Evolutionary conservation across 2,113 vertebrate genomes (phyloP), one percentile per base, ranked within the genome.

Genomic region (Oncorhynchus clarkii): DNA sequence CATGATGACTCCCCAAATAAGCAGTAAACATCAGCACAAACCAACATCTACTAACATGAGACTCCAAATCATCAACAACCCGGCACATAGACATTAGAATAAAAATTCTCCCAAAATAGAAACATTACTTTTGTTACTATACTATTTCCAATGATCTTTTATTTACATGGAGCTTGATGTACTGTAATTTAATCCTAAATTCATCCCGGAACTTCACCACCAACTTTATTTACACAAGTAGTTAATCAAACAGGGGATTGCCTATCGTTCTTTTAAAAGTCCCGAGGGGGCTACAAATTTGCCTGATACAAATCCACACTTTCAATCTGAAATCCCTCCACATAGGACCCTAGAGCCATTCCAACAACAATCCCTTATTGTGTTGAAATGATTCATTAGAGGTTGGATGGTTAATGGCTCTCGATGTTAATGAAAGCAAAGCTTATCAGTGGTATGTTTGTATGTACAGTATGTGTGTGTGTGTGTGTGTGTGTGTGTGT

Each of bases 291-390:
- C 64, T 13, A 11, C 1, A 12, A 20, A 31, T 20, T 2, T 29
- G 29, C 66, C 29, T 39, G 29, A 18, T 29, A 67, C 3, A 5
- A 18, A 20, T 34, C 27, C 16, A 34, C 29, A 7, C 27, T 16
- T 29, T 31, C 14, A 54, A 20, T 67, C 13, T 67, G 69, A 75
- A 66, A 75, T 75, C 24, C 48, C 65, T 68, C 62, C n/a, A 48
- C 24, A 76, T 2, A 76, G 60, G 18, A 34, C 13, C 70, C 39
- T 49, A 7, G 12, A 68, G 45, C 68, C 26, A 64, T 76, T n/a
- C 39, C 70, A 66, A 13, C 24, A 9, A 66, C 64, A 26, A 13
- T 12, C 7, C 11, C 27, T 13, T 29, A 13, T 26, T 7, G 24
- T 26, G 22, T 24, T 66, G 9, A 45, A 29, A 29, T 66, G 11